Base-by-base conservation (phyloP, 2,797 vertebrate species). In the Periophthalmus magnuspinnatus region DNA sequence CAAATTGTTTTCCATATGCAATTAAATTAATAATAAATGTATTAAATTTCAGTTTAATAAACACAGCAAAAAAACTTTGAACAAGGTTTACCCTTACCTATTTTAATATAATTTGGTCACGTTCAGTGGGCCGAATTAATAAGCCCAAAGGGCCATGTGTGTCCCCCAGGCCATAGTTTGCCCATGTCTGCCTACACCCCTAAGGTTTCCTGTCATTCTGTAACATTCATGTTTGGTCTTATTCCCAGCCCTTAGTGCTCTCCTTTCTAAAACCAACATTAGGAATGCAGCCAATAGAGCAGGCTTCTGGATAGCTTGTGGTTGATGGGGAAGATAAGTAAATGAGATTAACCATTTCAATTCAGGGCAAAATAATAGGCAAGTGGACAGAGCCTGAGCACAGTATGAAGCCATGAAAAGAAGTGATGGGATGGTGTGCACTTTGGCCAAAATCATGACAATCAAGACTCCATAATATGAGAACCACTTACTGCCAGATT, bases 401-500 rank as follows among this genome's bases (percentile, higher is more conserved):
- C 82, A 86, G 38, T 55, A 55, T 67, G 79, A 85, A 87, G 85
- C 78, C 79, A 41, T 87, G 61, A 45, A 77, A 87, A 75, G 88
- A 83, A 92, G 89, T 85, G 87, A 92, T 94, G 93, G 89, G 91
- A 87, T 87, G 90, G 91, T 94, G 91, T 93, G 93, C 87, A 79
- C 70, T 85, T 56, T 84, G 79, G 88, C 91, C 93, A 74, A 81
- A 91, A 86, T 90, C 85, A 89, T 80, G 87, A 93, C 92, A 94
- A 85, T 86, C 81, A 74, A 86, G 88, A 92, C 91, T 94, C 91
- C 90, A 93, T 89, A 96, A 97, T 94, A 96, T 85, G 95, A 97
- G 95, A 96, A 95, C 94, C 89, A 99, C 97, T 99, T 99, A 99
- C 97, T 98, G 98, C 98, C 96, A 99, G 96, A 95, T 95, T 95